Conservation (phyloP, 2,888 invertebrate species). For the Orthosia incerta region DNA sequence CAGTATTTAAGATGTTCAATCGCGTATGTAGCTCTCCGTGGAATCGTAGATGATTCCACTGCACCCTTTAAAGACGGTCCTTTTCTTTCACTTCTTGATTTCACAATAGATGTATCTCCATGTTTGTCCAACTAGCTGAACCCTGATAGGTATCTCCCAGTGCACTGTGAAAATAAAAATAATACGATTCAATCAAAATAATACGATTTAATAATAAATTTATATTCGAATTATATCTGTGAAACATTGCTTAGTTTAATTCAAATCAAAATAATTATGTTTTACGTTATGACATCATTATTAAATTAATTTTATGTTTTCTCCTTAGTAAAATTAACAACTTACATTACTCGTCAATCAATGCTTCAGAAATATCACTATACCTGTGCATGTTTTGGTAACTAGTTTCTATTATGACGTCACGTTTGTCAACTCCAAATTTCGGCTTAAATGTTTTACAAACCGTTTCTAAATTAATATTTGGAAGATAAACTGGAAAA, state of each 20-base stretch:
- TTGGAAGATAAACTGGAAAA: background rate
- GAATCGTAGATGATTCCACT: slow-evolving; percentile 16
- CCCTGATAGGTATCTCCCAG: slow-evolving; percentile 44
- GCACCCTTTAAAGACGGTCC: slow-evolving; percentile 32
- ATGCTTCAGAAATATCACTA: background rate
- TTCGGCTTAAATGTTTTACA: background rate
- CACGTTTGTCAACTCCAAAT: background rate
- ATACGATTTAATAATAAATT: background rate
- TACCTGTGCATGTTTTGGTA: background rate
- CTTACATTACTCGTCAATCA: background rate
- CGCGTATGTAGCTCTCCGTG: slow-evolving; percentile 26
- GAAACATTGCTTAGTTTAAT: slow-evolving; percentile 7
- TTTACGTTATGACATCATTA: slow-evolving; percentile 29
- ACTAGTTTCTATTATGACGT: background rate
- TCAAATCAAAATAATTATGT: background rate
- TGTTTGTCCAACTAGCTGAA: slow-evolving; percentile 28
- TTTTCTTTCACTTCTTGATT: slow-evolving; percentile 13
- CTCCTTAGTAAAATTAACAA: background rate
- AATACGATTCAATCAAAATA: background rate
- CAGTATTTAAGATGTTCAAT: slow-evolving; percentile 31
- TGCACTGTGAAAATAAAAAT: slow-evolving; percentile 16
- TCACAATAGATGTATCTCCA: slow-evolving; percentile 24
- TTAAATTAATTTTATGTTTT: background rate
- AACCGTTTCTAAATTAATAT: background rate
- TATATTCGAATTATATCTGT: background rate